Evolutionary conservation across 2,797 vertebrate species (phyloP), one percentile per base, ranked within the genome.

Genomic region (Rhinichthys osculus): DNA sequence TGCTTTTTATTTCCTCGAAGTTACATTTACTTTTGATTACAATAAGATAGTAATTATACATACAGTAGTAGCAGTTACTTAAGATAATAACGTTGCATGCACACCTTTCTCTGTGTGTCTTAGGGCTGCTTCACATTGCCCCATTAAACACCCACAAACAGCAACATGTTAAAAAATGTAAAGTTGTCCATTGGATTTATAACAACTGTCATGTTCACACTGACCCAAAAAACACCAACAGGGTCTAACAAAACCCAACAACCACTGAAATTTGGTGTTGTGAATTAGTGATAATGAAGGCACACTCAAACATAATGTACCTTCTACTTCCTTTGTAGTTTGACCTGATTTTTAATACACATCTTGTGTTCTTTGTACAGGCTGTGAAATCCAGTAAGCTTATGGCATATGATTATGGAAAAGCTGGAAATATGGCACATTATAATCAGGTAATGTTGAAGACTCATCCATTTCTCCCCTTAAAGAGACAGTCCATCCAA

Each of bases 361-460:
- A 69, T 69, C 42, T 59, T 82, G 47, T 81, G 19, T 70, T 64
- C 14, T 64, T 85, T 83, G n/a, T 47, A 62, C 90, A 96, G 95
- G 93, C 92, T 0, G 90, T 94, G 21, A 90, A 90, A 10, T 52
- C 42, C 40, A 92, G 93, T 27, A 94, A 92, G 62, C 93, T 96
- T 76, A 91, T 91, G 91, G 95, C 94, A 0, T 96, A 91, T 44
- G 94, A 96, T 90, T 96, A 94, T 40, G 96, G 96, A 44, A 11
- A 78, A 1, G 47, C 52, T 88, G 94, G 93, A 87, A 96, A 96
- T 93, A 93, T 92, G 92, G 93, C 86, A 23, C 96, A 95, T 90
- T 96, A 96, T 89, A 96, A 96, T 92, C 95, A 96, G 95, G 96
- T 96, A 91, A 92, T 83, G 7, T 30, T 47, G 3, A 76, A 6